Evolutionary conservation across 2,797 vertebrate genomes (phyloP).

Genomic region (Crocidura indochinensis): DNA sequence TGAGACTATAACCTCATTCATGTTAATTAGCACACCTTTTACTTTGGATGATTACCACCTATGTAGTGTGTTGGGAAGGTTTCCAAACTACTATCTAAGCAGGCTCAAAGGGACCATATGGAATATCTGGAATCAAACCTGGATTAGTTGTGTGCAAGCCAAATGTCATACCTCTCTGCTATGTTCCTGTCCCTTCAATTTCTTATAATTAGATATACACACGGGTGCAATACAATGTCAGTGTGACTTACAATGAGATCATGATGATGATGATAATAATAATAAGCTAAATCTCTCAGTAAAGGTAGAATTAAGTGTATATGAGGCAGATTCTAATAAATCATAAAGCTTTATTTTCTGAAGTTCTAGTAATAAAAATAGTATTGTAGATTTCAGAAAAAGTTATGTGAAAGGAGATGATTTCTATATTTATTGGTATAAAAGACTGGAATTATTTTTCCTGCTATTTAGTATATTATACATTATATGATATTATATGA

Average conservation of each 20-base stretch:
- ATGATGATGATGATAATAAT: not conserved
- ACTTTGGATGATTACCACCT: not conserved
- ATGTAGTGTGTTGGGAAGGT: not conserved
- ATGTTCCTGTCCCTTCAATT: no score
- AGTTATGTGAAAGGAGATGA: conserved; percentile 45
- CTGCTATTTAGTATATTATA: conserved; percentile 40
- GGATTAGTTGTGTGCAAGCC: no score
- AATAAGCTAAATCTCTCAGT: not conserved
- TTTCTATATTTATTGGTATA: conserved; percentile 9
- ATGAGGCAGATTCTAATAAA: conserved; percentile 30
- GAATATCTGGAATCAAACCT: no score
- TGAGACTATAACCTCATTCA: not conserved
- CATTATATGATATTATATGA: conserved; percentile 39
- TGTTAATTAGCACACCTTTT: not conserved
- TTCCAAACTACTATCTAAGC: not conserved
- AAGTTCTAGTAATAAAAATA: conserved; percentile 31
- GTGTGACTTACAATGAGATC: not conserved
- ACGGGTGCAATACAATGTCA: not conserved
- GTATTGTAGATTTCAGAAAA: conserved; percentile 51
- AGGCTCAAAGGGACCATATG: not conserved
- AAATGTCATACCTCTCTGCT: no score
- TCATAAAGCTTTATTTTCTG: conserved; percentile 33
- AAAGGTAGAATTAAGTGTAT: conserved; percentile 40
- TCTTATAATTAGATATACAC: not conserved
- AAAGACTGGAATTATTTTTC: not conserved